Percentiles rank a stretch among this genome's conserved stretches.
phyloP scores from a whole-genome alignment of 2,797 vertebrate species.

The Lacerta bilineata region DNA sequence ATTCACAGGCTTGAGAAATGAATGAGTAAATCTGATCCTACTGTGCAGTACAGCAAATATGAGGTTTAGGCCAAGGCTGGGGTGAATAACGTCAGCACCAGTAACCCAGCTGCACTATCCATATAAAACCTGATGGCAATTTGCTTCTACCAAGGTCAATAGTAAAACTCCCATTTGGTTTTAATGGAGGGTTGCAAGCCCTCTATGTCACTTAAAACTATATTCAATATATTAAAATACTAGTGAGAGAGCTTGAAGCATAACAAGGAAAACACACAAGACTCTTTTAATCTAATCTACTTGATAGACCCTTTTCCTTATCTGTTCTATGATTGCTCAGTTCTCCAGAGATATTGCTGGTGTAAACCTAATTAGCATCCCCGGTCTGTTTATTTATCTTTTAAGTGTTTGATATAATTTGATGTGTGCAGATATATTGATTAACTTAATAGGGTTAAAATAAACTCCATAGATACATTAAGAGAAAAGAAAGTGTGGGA shows the following conservation, averaged over 20 bases:
- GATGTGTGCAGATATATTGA: not conserved
- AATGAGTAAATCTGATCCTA: not conserved
- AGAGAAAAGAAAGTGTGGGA: not conserved
- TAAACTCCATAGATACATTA: too few species aligned
- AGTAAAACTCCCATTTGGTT: not conserved
- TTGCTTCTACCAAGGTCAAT: not conserved
- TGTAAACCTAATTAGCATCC: conserved; percentile 14
- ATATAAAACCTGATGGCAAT: too few species aligned
- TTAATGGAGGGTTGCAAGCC: not conserved
- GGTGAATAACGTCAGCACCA: not conserved
- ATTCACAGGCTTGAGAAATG: not conserved
- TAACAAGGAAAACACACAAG: conserved; percentile 16
- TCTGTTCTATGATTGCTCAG: not conserved
- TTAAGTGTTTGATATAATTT: conserved; percentile 24
- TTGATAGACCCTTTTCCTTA: not conserved
- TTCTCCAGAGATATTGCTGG: conserved; percentile 22
- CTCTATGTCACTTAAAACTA: conserved; percentile 21
- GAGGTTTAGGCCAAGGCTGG: not conserved
- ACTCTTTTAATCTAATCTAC: not conserved
- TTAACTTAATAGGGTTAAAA: too few species aligned
- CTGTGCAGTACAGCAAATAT: too few species aligned
- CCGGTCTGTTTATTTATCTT: conserved; percentile 20
- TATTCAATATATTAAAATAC: not conserved
- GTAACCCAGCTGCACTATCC: not conserved
- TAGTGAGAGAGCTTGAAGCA: not conserved